Conservation (phyloP, 2,113 vertebrate genomes). For the Saimiri boliviensis region DNA sequence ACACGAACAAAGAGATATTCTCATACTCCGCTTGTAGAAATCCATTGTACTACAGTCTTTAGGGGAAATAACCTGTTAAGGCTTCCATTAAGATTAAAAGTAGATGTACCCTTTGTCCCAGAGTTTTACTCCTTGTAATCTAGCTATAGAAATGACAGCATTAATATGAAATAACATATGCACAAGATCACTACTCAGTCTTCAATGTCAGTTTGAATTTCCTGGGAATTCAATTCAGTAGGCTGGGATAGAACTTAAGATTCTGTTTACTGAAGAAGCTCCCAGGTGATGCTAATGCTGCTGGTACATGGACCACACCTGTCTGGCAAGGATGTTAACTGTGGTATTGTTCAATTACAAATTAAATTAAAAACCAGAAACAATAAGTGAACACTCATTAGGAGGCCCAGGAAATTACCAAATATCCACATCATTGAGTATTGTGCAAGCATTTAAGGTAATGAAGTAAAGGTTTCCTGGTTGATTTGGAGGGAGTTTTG, state of each 20-base stretch:
- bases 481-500: neutral
- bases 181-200: neutral
- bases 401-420: neutral
- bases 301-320: neutral
- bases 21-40: neutral
- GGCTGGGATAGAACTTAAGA: neutral
- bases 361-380: neutral
- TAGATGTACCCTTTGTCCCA: neutral
- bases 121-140: neutral
- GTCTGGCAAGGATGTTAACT: neutral
- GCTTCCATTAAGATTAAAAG: neutral
- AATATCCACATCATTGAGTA: neutral
- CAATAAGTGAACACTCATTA: neutral
- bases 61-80: neutral
- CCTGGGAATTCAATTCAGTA: neutral
- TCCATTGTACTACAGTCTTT: neutral
- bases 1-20: neutral
- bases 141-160: neutral
- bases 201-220: neutral
- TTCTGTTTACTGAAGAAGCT: neutral
- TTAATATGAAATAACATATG: neutral
- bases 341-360: neutral
- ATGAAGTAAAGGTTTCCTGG: neutral
- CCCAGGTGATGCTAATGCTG: neutral
- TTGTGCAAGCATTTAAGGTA: neutral